phyloP scores from a whole-genome alignment of 1,140 invertebrate species.

The Halesus radiatus region DNA sequence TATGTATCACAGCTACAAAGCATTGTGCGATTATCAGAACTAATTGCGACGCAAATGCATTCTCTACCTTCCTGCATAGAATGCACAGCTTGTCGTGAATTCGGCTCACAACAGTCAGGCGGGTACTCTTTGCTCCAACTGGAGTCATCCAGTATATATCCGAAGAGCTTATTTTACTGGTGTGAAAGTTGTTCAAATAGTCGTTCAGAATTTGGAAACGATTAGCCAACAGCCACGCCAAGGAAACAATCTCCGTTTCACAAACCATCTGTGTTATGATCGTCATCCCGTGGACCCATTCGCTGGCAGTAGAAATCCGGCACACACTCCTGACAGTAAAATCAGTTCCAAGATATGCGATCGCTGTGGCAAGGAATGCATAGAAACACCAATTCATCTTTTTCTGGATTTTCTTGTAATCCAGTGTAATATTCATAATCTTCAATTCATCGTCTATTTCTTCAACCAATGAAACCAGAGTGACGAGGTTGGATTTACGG shows the following conservation, averaged over 20 bases:
- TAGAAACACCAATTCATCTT: slow-evolving; percentile 36
- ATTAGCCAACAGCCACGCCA: slow-evolving; percentile 27
- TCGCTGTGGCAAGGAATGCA: neutral
- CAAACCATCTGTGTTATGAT: slow-evolving; percentile 36
- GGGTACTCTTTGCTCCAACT: slow-evolving; percentile 30
- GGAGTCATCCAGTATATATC: slow-evolving; percentile 42
- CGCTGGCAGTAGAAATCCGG: neutral
- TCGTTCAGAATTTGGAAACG: slow-evolving; percentile 42
- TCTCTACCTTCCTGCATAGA: slow-evolving; percentile 22
- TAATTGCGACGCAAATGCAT: slow-evolving; percentile 35
- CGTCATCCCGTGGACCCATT: neutral
- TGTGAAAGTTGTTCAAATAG: slow-evolving; percentile 35
- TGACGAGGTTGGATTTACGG: slow-evolving; percentile 21
- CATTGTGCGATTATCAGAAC: slow-evolving; percentile 38
- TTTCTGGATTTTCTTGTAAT: slow-evolving; percentile 35
- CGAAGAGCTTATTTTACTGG: neutral
- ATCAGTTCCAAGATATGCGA: slow-evolving; percentile 5
- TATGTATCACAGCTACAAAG: slow-evolving; percentile 45
- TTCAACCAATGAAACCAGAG: slow-evolving; percentile 28
- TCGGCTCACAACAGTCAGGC: slow-evolving; percentile 41
- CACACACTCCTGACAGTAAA: neutral
- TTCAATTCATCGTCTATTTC: slow-evolving; percentile 46
- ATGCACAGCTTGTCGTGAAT: slow-evolving; percentile 48
- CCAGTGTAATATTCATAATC: slow-evolving; percentile 15
- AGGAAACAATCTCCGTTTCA: slow-evolving; percentile 40